These are phyloP conservation scores for Pipistrellus nathusii DNA, from an alignment of 2,797 vertebrate species.

Conservation along the genomic window DNA sequence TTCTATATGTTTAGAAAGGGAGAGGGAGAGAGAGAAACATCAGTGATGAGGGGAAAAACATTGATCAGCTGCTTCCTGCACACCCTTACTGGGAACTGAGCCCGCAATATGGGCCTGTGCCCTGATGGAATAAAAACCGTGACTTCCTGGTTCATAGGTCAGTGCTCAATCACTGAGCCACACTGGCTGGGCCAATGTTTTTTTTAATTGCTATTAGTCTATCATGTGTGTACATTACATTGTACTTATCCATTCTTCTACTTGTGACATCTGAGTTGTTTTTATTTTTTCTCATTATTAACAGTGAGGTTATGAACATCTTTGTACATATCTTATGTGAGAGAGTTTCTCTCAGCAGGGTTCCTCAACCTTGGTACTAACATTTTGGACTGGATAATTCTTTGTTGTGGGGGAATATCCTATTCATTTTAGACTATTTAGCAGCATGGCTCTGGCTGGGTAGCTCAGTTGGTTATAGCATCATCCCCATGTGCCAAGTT, in stretches of 20 bases:
- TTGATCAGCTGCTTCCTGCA: no score
- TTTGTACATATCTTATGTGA: not conserved
- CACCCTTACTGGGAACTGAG: no score
- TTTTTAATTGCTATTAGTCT: not conserved
- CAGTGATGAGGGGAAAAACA: no score
- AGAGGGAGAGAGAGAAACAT: no score
- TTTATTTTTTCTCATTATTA: constrained; percentile 19
- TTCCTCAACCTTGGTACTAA: not conserved
- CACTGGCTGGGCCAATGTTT: no score
- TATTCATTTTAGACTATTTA: constrained; percentile 35
- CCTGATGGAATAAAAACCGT: no score
- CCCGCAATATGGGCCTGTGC: no score
- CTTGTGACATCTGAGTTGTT: constrained; percentile 28
- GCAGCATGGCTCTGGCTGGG: not conserved
- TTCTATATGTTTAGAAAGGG: not conserved
- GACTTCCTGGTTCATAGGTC: no score
- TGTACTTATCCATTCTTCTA: constrained; percentile 22
- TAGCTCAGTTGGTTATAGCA: not conserved
- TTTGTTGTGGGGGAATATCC: not conserved
- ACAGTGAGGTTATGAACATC: constrained; percentile 20
- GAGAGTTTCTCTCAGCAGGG: not conserved
- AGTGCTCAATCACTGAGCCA: no score
- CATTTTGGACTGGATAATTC: constrained; percentile 20
- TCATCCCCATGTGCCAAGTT: not conserved
- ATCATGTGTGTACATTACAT: not conserved